A percentile compares a stretch with the other conserved stretches of the same genome.
These are phyloP conservation scores for Dissostichus mawsoni DNA, from an alignment of 2,113 vertebrate genomes.

Conservation along the genomic window DNA sequence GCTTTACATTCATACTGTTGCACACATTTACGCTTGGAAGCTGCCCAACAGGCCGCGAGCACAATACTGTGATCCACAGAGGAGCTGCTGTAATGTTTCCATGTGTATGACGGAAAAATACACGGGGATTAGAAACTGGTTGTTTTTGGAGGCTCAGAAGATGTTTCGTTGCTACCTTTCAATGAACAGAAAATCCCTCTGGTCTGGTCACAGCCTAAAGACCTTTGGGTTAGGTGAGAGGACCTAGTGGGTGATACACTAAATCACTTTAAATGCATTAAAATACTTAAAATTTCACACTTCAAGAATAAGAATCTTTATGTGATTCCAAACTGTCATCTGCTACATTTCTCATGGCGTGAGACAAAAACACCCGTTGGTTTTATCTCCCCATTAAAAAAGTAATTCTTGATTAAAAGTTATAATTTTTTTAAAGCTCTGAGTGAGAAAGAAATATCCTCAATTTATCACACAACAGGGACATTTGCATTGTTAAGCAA, in stretches of 20 bases:
- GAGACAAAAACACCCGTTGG: too few species aligned
- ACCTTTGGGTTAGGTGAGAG: neutral
- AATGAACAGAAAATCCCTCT: constrained; percentile 4
- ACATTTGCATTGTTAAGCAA: too few species aligned
- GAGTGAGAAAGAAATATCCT: too few species aligned
- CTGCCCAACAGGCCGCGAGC: constrained; percentile 5
- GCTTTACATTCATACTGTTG: constrained; percentile 38
- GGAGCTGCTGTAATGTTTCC: neutral
- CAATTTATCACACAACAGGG: too few species aligned
- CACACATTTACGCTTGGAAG: constrained; percentile 28
- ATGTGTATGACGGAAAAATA: constrained; percentile 7
- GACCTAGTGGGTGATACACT: neutral
- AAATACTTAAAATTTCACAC: neutral
- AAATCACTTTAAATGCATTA: neutral
- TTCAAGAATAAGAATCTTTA: neutral
- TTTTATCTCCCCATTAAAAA: too few species aligned
- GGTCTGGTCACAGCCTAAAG: neutral
- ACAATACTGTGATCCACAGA: constrained; percentile 4
- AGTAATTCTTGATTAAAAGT: neutral
- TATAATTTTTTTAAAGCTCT: neutral
- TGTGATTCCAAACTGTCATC: neutral
- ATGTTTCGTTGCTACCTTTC: constrained; percentile 9
- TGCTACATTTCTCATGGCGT: neutral
- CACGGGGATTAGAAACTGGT: constrained; percentile 3
- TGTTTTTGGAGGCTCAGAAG: neutral